phyloP scores from a whole-genome alignment of 2,797 vertebrate genomes.

The Alauda arvensis region DNA sequence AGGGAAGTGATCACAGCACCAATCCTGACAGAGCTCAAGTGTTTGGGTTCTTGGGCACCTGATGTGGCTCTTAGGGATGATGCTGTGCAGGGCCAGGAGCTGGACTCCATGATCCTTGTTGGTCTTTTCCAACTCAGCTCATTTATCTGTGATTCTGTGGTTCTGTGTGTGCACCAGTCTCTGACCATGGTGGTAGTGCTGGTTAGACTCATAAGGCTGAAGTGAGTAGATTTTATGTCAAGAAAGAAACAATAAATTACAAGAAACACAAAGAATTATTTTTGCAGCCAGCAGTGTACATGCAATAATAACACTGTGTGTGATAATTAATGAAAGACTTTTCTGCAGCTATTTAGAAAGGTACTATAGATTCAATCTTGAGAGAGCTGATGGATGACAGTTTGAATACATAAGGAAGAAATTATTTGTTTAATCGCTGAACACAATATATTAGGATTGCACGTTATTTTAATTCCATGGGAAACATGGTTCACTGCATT shows the following conservation, averaged over 20 bases:
- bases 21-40: not conserved
- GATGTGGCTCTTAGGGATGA: not conserved
- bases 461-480: not conserved
- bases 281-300: not conserved
- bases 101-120: not conserved
- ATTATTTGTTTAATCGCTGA: constrained; percentile 15
- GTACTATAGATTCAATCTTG: not conserved
- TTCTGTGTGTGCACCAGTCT: not conserved
- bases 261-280: not conserved
- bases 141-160: not conserved
- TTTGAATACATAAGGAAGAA: not conserved
- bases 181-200: not conserved
- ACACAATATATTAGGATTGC: constrained; percentile 5
- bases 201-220: not conserved
- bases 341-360: not conserved
- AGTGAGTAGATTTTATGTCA: not conserved
- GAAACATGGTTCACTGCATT: not conserved
- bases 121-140: not conserved
- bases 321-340: constrained; percentile 12
- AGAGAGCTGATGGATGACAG: not conserved
- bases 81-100: not conserved
- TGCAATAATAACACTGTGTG: not conserved
- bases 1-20: not conserved
- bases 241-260: not conserved
- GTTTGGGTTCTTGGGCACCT: not conserved